These are phyloP conservation scores for Champsocephalus esox DNA, from an alignment of 2,797 vertebrate species.

Conservation along the genomic window DNA sequence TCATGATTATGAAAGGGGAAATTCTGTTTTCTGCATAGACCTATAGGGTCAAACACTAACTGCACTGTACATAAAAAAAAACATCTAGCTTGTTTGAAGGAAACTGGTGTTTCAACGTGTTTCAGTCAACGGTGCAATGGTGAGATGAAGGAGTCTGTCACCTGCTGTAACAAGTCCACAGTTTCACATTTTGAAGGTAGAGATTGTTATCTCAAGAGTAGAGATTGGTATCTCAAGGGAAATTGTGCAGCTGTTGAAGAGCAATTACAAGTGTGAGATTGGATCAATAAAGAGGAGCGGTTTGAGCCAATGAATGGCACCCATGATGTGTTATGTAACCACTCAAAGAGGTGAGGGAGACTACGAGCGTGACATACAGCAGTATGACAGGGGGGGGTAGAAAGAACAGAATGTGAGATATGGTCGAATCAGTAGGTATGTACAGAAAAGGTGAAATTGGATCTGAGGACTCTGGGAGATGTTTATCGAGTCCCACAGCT, in stretches of 20 bases:
- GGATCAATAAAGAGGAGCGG: conserved; percentile 43
- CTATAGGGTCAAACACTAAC: not conserved
- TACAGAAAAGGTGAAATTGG: conserved; percentile 32
- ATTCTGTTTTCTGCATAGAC: not conserved
- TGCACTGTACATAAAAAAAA: conserved; percentile 10
- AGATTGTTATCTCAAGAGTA: conserved; percentile 47
- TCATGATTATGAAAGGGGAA: not conserved
- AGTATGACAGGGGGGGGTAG: not conserved
- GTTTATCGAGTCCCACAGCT: conserved; percentile 39
- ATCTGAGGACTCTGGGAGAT: conserved; percentile 19
- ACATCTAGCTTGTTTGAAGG: conserved; percentile 8
- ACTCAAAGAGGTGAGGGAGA: conserved; percentile 44
- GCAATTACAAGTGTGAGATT: conserved; percentile 47
- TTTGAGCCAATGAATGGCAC: conserved; percentile 46
- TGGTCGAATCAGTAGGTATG: not conserved
- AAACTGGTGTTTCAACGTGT: conserved; percentile 8
- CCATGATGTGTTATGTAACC: conserved; percentile 62
- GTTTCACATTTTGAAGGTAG: conserved; percentile 35
- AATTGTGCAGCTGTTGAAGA: conserved; percentile 34
- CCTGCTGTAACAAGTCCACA: conserved; percentile 38
- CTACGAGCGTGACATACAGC: conserved; percentile 34
- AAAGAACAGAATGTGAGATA: conserved; percentile 16
- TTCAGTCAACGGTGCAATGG: conserved; percentile 14
- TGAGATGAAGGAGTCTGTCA: conserved; percentile 40
- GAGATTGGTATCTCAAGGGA: conserved; percentile 47